Base-by-base conservation (phyloP, 1,140 invertebrate species). In the Bradynema listronoti region DNA sequence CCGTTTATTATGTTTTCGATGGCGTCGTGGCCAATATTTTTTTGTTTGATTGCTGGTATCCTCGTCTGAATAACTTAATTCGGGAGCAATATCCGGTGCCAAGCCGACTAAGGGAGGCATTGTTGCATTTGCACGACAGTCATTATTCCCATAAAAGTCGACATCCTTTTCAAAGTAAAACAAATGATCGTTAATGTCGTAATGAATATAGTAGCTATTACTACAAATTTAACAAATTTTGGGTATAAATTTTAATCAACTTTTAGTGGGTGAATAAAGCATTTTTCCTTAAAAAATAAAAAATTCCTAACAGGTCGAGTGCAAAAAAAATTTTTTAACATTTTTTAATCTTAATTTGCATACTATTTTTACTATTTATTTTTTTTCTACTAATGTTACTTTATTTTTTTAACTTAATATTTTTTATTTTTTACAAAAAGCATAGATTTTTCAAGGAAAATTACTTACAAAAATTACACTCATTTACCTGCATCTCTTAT, bases 121-220 rank as follows among this genome's bases (percentile, higher is more conserved):
- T n/a, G 47, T 24, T 50, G 2, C 34, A 27, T 50, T 50, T n/a
- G 29, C 47, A 25, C 29, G n/a, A 49, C 67, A 69, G 4, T 69
- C 67, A 6, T 22, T 33, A 39, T 19, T 59, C 14, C 67, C 67
- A 47, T 72, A 54, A 3, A n/a, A 16, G 30, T 43, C 41, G 11
- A 70, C 71, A 27, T 65, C 49, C 43, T 65, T 69, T 22, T 55
- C 69, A 46, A 72, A 72, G 49, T 70, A 70, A 11, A 30, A 6
- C 11, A 70, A 52, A 27, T 70, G 68, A 52, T 70, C 68, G 33
- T n/a, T 50, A 14, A 68, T 49, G n/a, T 50, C 56, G 50, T 47
- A 70, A 32, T 72, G 68, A 19, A 72, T 47, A 33, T 70, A 70
- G 30, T 61, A 22, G 9, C 36, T 49, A 55, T 70, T 70, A 19